A percentile compares a stretch with the other conserved stretches of the same genome.
phyloP scores from a whole-genome alignment of 2,797 vertebrate genomes.

The Liparis tanakae region DNA sequence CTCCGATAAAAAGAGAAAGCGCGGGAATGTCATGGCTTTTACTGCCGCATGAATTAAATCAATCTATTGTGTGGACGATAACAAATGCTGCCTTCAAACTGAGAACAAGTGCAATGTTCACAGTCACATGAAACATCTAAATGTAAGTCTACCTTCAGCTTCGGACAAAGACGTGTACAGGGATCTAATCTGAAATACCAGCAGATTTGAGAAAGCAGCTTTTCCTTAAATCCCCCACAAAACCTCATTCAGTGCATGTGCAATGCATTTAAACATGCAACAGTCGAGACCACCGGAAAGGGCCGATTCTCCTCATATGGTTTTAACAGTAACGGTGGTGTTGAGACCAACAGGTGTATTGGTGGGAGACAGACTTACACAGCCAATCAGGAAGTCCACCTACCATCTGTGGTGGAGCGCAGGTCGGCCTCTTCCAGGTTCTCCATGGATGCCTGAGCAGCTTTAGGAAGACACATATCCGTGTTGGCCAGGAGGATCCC shows the following conservation, averaged over 20 bases:
- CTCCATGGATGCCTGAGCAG: constrained; percentile 82
- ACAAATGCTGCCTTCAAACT: constrained; percentile 9
- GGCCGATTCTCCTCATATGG: constrained; percentile 2
- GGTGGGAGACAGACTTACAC: neutral
- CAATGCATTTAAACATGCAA: constrained; percentile 23
- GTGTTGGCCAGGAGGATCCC: constrained; percentile 94
- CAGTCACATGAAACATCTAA: constrained; percentile 4
- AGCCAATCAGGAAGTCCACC: constrained; percentile 6
- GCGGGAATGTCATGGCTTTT: neutral
- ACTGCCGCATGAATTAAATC: neutral
- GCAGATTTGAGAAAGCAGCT: constrained; percentile 52
- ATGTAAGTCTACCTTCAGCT: neutral
- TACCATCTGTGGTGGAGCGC: constrained; percentile 86
- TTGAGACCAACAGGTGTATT: neutral
- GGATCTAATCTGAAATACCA: constrained; percentile 40
- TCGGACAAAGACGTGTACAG: constrained; percentile 1
- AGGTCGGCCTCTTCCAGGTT: constrained; percentile 88
- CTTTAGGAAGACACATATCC: constrained; percentile 88
- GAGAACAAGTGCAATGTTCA: constrained; percentile 4
- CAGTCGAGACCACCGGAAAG: constrained; percentile 3
- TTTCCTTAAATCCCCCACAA: constrained; percentile 40
- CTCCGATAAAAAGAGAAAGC: constrained; percentile 6
- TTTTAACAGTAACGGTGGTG: constrained; percentile 1
- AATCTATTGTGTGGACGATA: neutral
- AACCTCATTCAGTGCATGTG: constrained; percentile 28